A percentile compares a stretch with the other conserved stretches of the same genome.
Evolutionary conservation across 2,113 vertebrate genomes (phyloP).

Genomic region (Sitta europaea): DNA sequence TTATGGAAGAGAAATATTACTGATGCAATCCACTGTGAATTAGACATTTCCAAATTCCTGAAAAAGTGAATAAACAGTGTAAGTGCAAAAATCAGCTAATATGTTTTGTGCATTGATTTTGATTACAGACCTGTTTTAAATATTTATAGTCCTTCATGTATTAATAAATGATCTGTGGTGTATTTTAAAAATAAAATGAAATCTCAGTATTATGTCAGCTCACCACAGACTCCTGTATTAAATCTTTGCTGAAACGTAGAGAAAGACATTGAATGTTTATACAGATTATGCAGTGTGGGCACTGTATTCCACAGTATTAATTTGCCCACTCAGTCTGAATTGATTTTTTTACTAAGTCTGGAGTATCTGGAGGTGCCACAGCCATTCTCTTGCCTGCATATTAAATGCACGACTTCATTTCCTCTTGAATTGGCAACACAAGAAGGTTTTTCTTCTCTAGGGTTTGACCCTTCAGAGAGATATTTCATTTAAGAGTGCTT

Average conservation of each 20-base stretch:
- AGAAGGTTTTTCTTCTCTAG: background rate
- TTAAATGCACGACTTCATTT: constrained; percentile 28
- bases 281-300: background rate
- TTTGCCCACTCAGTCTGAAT: constrained; percentile 17
- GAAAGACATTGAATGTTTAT: constrained; percentile 1
- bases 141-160: constrained; percentile 54
- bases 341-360: background rate
- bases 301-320: background rate
- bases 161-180: constrained; percentile 55
- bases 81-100: constrained; percentile 21
- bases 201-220: constrained; percentile 36
- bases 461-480: background rate
- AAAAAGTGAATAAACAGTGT: background rate
- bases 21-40: background rate
- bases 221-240: constrained; percentile 39
- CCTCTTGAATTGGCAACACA: background rate
- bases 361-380: constrained; percentile 4
- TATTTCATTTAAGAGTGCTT: background rate
- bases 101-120: constrained; percentile 37
- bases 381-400: background rate
- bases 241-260: constrained; percentile 30
- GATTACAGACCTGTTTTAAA: constrained; percentile 47
- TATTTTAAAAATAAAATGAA: constrained; percentile 63
- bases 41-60: background rate
- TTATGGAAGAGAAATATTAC: background rate